Base-by-base conservation (phyloP, 2,797 vertebrate species). In the Sebastes umbrosus region DNA sequence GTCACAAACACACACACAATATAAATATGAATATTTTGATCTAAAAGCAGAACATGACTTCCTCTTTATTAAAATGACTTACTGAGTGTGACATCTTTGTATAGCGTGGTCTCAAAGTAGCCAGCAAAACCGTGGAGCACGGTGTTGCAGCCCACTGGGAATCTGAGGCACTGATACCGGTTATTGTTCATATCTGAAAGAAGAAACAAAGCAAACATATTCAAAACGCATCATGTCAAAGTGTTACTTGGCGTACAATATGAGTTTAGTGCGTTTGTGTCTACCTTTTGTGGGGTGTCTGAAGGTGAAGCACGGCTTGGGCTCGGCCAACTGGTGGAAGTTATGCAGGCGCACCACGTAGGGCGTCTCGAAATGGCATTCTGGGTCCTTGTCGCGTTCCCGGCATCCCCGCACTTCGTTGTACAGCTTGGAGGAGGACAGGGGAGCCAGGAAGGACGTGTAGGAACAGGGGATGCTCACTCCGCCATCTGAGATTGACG, bases 371-470 rank as follows among this genome's bases (percentile, higher is more conserved):
- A 99, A 99, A 83, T 99, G 97, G 73, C 96, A 97, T 96, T 98
- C 97, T 0, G 97, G 97, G 83, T 98, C 96, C 52, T 97, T 97
- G 94, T 98, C 97, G 1, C 97, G 96, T 75, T 99, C 98, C n/a
- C 97, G 94, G 87, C 97, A 98, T 3, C 95, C 97, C 18, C 97
- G 94, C 1, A 99, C 98, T 91, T 99, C 97, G 1, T 98, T 99
- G 92, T 99, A 99, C 20, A 99, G 95, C 91, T 99, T 99, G 20
- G 98, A 99, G 39, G 98, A 99, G 2, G 97, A 98, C 84, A 99
- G 94, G 3, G 98, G 98, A 18, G 97, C 97, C 91, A 99, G 90
- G 88, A 95, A 99, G 72, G 98, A 99, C 0, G 97, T 98, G 84
- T 99, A 99, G 39, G 96, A 96, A 46, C 95, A 94, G 4, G 98